Evolutionary conservation across 2,888 invertebrate species (phyloP), one percentile per base, ranked within the genome.

Genomic region (Argynnis bischoffii): DNA sequence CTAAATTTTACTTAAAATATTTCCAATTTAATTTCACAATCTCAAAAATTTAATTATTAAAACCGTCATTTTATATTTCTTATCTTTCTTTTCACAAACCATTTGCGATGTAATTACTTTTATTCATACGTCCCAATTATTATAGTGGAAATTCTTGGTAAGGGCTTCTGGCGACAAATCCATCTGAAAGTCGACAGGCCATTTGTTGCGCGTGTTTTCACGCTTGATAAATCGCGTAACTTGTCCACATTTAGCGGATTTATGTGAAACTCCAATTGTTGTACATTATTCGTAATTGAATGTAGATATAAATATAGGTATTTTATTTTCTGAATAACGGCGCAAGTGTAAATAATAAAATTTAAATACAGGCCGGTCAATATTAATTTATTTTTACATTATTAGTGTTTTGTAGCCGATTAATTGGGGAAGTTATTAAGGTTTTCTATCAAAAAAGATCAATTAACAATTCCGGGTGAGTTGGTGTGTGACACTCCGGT

Each of bases 161-260:
- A 85, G 87, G 87, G 86, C 83, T 80, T 78, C 78, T 85, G 91
- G 91, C 90, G 91, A 90, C 92, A 85, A 83, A 92, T 92, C 89
- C 89, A 90, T 92, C 92, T 90, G 86, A 81, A 80, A 78, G 89
- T 87, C 88, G 91, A 91, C 92, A 87, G 90, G 86, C 86, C 89
- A 90, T 91, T 91, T 87, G 90, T 91, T 89, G 90, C 86, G 85
- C 86, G 85, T 86, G 89, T 88, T 89, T 89, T 88, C 87, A 87
- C 88, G 89, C 86, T 88, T 90, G 90, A 91, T 88, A 87, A 87
- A 91, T 90, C 87, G 86, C 81, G 78, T 78, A 80, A 88, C 86
- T 89, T 87, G 89, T 88, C 90, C 86, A 88, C 91, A 88, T 90
- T 87, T 82, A 83, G 81, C 76, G 77, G 85, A 91, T 91, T 91